These are phyloP conservation scores for Probaryconus sp. DNA, from an alignment of 1,140 invertebrate genomes.

Conservation along the genomic window DNA sequence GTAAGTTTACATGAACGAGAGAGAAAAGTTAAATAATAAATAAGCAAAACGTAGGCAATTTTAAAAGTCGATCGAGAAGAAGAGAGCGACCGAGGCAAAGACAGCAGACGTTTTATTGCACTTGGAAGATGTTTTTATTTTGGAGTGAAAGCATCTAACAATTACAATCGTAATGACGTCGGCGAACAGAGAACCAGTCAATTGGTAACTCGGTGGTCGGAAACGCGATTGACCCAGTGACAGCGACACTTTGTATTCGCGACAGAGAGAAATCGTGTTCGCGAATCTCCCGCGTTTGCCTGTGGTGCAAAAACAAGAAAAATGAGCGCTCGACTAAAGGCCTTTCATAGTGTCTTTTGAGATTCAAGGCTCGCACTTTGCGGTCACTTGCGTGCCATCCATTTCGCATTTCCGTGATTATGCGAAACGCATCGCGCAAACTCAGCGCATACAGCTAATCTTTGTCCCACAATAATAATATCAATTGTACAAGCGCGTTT, in stretches of 20 bases:
- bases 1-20: too few relatives aligned
- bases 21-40: not conserved
- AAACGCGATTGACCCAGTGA: constrained; percentile 66
- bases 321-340: constrained; percentile 43
- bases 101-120: constrained; percentile 27
- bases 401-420: constrained; percentile 38
- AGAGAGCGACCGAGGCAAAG: not conserved
- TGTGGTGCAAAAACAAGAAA: constrained; percentile 52
- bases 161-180: constrained; percentile 50
- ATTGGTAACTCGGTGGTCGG: constrained; percentile 36
- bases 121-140: constrained; percentile 46
- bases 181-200: constrained; percentile 43
- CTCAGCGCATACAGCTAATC: constrained; percentile 1
- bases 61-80: not conserved
- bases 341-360: constrained; percentile 52
- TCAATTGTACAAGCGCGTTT: constrained; percentile 1
- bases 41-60: too few relatives aligned
- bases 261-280: constrained; percentile 60
- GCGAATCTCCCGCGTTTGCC: constrained; percentile 53
- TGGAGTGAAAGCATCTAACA: constrained; percentile 58
- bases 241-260: constrained; percentile 57
- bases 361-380: constrained; percentile 49
- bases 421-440: constrained; percentile 3
- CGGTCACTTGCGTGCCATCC: constrained; percentile 28
- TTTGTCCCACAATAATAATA: constrained; percentile 6